These are phyloP conservation scores for Probaryconus sp. DNA, from an alignment of 1,140 invertebrate genomes.

Conservation along the genomic window DNA sequence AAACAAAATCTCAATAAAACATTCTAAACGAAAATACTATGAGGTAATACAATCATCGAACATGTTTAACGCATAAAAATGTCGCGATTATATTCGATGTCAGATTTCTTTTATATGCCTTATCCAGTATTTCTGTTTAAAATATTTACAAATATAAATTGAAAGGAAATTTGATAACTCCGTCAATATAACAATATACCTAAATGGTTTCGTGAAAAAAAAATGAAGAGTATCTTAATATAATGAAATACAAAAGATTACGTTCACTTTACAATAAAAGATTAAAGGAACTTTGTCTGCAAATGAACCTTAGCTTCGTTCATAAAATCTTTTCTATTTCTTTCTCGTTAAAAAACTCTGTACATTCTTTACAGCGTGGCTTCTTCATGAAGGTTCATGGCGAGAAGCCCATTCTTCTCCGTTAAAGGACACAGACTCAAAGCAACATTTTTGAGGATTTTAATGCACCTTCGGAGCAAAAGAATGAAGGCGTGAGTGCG, in stretches of 20 bases:
- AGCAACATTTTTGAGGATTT: conserved; percentile 55
- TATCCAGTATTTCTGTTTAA: no score
- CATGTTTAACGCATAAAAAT: no score
- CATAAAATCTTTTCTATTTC: conserved; percentile 47
- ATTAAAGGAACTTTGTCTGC: conserved; percentile 39
- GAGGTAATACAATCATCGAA: conserved; percentile 1
- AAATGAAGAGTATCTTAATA: conserved; percentile 8
- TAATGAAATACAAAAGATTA: conserved; percentile 28
- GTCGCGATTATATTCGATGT: no score
- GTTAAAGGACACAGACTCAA: conserved; percentile 57
- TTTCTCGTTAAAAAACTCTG: conserved; percentile 31
- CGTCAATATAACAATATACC: not conserved
- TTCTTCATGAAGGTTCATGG: conserved; percentile 56
- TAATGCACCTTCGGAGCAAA: conserved; percentile 52
- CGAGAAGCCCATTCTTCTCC: conserved; percentile 37
- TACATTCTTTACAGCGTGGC: conserved; percentile 40
- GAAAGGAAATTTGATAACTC: no score
- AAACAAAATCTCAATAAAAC: conserved; percentile 33
- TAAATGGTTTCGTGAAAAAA: not conserved
- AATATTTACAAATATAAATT: no score
- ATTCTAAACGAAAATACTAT: conserved; percentile 5
- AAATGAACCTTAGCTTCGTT: conserved; percentile 47
- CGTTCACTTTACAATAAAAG: no score
- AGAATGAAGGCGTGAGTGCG: conserved; percentile 55
- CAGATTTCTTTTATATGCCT: no score